Evolutionary conservation across 64 coral and sea anemone species (phyloP).

Genomic region (Pachyseris speciosa): DNA sequence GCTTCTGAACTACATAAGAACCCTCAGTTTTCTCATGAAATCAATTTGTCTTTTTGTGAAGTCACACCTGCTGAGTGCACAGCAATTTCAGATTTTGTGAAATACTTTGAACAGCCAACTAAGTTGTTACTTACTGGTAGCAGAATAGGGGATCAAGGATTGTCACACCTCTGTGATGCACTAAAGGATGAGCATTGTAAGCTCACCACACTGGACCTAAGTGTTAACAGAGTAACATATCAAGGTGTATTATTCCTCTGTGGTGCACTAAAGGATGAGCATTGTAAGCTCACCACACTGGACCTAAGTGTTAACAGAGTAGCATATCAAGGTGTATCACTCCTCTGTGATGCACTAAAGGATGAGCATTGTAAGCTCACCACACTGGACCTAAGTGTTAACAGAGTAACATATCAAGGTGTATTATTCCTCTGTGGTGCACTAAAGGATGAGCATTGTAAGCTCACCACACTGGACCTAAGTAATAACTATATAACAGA

Average conservation of each 20-base stretch:
- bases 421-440: too few relatives aligned
- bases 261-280: not conserved
- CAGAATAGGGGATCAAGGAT: not conserved
- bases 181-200: not conserved
- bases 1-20: slow-evolving; percentile 21
- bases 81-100: slow-evolving; percentile 20
- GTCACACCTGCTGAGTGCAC: slow-evolving; percentile 29
- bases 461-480: too few relatives aligned
- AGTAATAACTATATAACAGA: too few relatives aligned
- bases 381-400: not conserved
- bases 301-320: not conserved
- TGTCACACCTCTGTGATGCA: not conserved
- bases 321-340: not conserved
- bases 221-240: not conserved
- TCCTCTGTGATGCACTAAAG: not conserved
- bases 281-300: not conserved
- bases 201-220: not conserved
- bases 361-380: not conserved
- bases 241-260: not conserved
- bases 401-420: too few relatives aligned
- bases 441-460: too few relatives aligned
- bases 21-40: not conserved
- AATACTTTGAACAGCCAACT: not conserved
- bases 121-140: not conserved
- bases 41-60: not conserved